Conservation (phyloP, 2,113 vertebrate species). For the Chinchilla lanigera region DNA sequence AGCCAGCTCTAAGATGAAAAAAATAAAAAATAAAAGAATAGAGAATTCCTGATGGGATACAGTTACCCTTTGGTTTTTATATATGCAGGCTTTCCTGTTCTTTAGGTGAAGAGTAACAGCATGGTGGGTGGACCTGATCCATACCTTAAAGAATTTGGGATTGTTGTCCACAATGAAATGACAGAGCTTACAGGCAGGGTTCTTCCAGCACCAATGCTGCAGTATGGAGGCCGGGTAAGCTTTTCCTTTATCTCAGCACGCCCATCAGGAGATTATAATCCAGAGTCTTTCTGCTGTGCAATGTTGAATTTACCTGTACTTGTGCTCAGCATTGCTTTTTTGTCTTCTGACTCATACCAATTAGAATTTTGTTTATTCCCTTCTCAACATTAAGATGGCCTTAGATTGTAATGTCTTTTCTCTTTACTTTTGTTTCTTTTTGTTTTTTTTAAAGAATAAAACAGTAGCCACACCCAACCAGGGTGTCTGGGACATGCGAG, state of each 20-base stretch:
- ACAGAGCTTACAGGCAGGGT: conserved; percentile 98
- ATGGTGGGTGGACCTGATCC: conserved; percentile 99
- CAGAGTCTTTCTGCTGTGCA: not conserved
- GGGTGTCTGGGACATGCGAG: conserved; percentile 99
- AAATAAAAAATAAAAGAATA: not conserved
- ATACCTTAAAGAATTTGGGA: conserved; percentile 98
- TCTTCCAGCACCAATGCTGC: conserved; percentile 98
- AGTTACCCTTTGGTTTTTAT: conserved; percentile 75
- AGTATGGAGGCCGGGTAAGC: conserved; percentile 99
- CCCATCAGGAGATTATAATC: not conserved
- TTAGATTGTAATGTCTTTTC: conserved; percentile 79
- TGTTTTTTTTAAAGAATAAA: conserved; percentile 92
- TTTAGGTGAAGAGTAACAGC: conserved; percentile 98
- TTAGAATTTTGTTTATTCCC: conserved; percentile 60
- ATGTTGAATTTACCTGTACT: conserved; percentile 13
- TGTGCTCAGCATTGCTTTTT: conserved; percentile 31
- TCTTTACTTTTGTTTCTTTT: conserved; percentile 78
- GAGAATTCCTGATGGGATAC: conserved; percentile 50
- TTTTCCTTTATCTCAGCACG: conserved; percentile 37
- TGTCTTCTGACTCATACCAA: conserved; percentile 57
- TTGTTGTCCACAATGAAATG: conserved; percentile 99
- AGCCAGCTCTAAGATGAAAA: conserved; percentile 23
- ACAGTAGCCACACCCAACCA: conserved; percentile 99
- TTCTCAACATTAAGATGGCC: conserved; percentile 67
- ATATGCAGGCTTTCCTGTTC: conserved; percentile 70